Evolutionary conservation across 2,888 invertebrate genomes (phyloP), one percentile per base, ranked within the genome.

Genomic region (Cacoxenus indagator): DNA sequence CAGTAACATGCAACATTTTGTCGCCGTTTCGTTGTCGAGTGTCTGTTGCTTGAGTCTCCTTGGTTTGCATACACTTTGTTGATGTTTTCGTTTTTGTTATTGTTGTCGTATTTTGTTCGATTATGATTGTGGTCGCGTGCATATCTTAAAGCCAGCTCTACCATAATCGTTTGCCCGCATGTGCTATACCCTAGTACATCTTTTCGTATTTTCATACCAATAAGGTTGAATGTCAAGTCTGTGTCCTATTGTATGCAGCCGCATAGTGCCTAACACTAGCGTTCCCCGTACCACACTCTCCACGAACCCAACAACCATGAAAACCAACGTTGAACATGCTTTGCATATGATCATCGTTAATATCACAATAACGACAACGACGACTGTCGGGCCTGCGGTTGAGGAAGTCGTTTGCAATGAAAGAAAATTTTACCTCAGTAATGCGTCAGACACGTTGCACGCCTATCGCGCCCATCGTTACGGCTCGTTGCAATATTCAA

Each of bases 1-100:
- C 77, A 76, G 68, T 79, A 79, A 78, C 83, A 82, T 78, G 83
- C 83, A 82, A 81, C 83, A 79, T 81, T 81, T 82, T 82, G 79
- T 81, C 81, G 79, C 81, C 82, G 29, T n/a, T 19, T 48, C 73
- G 82, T 80, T 75, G 78, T 77, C n/a, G n/a, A n/a, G 76, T 66
- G 29, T n/a, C 19, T 46, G 29, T 64, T 72, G 67, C 43, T 69
- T 74, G 67, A 37, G 67, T 57, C 45, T 43, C 61, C 61, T 43
- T 62, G 27, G 37, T 11, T 37, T 37, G 8, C 8, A 37, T 9
- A 4, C 14, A n/a, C 26, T 55, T 19, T 55, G 55, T 19, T 26
- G 27, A 11, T 55, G 14, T 24, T 24, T 22, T 62, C 24, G 43
- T 9, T 22, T 17, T 9, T 29, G 14, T 19, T 43, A 48, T 45